Evolutionary conservation across 2,797 vertebrate genomes (phyloP), one percentile per base, ranked within the genome.

Genomic region (Borostomias antarcticus): DNA sequence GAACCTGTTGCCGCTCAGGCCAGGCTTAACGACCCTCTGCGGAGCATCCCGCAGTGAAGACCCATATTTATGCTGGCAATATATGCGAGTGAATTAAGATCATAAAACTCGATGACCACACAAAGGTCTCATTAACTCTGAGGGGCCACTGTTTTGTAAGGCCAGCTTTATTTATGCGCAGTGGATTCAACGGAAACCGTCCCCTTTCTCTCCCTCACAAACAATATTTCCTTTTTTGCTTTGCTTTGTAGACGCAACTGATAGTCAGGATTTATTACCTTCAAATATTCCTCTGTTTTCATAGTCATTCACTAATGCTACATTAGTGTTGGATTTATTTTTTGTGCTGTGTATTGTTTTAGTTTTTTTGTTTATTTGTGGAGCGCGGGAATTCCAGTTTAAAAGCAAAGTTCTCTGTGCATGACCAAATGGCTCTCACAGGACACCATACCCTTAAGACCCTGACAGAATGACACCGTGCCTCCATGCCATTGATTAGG

Each of bases 11-110:
- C 93, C 91, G 89, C 91, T 87, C 90, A 86, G 91, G 81, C 66
- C 79, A 6, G 70, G 88, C 92, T 94, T 96, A 95, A 98, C 88
- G 86, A 89, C 88, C 90, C 95, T 94, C 95, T 65, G 83, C 65
- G 92, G 95, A 95, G 91, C 89, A 84, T 93, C 93, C 95, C 92
- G 88, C 83, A 81, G 95, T 87, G 94, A 90, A 90, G 91, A 77
- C 5, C 90, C 92, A 91, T 98, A 96, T 99, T 99, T 98, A 97
- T 96, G 95, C 93, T 95, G 94, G 95, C 96, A 96, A 97, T 97
- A 96, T 96, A 95, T 95, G 94, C 87, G 78, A 94, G 94, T 95
- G 94, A 95, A 97, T 95, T 96, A 93, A 95, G 93, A 93, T 93
- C 93, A 66, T 97, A 98, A 98, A 99, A 96, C 91, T 93, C 89